A percentile compares a stretch with the other conserved stretches of the same genome.
These are phyloP conservation scores for Anaspis maculata DNA, from an alignment of 2,888 invertebrate genomes.

Conservation along the genomic window DNA sequence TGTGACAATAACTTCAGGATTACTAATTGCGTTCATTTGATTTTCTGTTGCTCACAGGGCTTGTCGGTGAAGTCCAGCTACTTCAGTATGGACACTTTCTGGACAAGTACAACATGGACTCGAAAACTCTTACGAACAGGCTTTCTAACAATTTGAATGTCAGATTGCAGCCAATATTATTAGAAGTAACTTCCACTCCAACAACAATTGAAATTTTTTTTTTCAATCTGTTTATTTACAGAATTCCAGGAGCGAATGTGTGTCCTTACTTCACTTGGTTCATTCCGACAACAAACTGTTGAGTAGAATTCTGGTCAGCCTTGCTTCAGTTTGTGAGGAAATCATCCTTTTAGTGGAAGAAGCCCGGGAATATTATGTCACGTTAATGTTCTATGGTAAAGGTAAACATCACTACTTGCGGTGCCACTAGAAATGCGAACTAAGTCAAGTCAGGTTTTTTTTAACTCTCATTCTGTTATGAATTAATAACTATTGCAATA, in stretches of 20 bases:
- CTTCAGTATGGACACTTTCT: constrained; percentile 48
- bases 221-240: constrained; percentile 31
- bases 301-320: constrained; percentile 69
- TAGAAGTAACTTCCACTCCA: constrained; percentile 15
- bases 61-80: constrained; percentile 47
- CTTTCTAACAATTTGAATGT: constrained; percentile 27
- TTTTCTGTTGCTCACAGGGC: constrained; percentile 25
- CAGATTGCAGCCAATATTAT: constrained; percentile 19
- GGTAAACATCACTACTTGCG: constrained; percentile 38
- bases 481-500: no score
- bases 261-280: constrained; percentile 59
- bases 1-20: no score
- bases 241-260: constrained; percentile 51
- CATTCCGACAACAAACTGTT: constrained; percentile 77
- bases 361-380: constrained; percentile 55
- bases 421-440: no score
- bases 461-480: no score
- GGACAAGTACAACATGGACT: constrained; percentile 39
- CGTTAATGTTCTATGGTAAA: constrained; percentile 61
- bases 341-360: constrained; percentile 58
- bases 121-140: constrained; percentile 32
- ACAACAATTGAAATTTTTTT: constrained; percentile 14
- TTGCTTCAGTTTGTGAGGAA: constrained; percentile 73
- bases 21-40: no score
- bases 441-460: no score